Base-by-base conservation (phyloP, 2,888 invertebrate species). In the Dione vanillae region DNA sequence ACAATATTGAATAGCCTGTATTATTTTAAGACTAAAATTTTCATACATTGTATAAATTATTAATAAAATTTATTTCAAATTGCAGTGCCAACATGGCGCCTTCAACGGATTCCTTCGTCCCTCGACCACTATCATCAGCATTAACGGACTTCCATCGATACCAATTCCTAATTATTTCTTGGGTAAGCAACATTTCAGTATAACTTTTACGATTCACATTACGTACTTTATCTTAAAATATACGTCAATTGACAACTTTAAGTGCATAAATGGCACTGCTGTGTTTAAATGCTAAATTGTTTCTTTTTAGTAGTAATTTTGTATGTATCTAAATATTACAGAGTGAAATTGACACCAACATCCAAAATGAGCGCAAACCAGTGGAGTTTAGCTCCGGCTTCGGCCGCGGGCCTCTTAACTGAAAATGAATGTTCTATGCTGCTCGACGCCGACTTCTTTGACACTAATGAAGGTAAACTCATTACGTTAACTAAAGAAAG, bases 51-150 rank as follows among this genome's bases (percentile, higher is more conserved):
- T 5, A 43, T 12, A 12, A 43, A 43, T 12, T 43, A 12, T 43
- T 12, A 47, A 9, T 41, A 7, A 8, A 47, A 1, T 8, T 47
- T 37, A 9, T 37, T 56, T 56, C 0, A 56, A n/a, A 37, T 95
- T 95, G 75, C 94, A 97, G 97, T 94, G 97, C 97, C 97, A 96
- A 82, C 87, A 97, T 97, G 97, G 97, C 97, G 95, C 94, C 95
- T 94, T 90, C 91, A 91, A 88, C 94, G 94, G 94, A 94, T 94
- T 94, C 89, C 90, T 94, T 94, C 92, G 94, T 94, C 94, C 94
- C 92, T 89, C 93, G 94, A 94, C 95, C 93, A 94, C 91, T 92
- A 93, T 89, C 91, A 91, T 82, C 85, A 84, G 79, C 84, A 81
- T 78, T 83, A 80, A 83, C 83, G 83, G 83, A 86, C 79, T 77